Evolutionary conservation across 2,888 invertebrate genomes (phyloP).

Genomic region (Patella depressa): DNA sequence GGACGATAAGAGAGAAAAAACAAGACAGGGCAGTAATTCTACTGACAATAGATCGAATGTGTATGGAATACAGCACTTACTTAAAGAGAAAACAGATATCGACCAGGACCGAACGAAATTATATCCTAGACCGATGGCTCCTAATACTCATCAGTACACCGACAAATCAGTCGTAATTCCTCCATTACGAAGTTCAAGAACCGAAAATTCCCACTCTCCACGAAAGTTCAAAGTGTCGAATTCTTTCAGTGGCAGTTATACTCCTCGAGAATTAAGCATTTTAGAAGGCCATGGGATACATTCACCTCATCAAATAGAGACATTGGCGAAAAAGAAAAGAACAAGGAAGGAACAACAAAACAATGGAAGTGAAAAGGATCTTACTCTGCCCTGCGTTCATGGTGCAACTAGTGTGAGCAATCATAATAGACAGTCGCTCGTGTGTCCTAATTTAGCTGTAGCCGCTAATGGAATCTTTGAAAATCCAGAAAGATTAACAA

Average conservation of each 20-base stretch:
- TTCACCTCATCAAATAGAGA: too few species aligned
- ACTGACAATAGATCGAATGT: background rate
- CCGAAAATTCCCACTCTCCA: background rate
- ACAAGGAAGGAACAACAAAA: too few species aligned
- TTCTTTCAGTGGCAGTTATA: background rate
- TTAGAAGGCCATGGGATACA: background rate
- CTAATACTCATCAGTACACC: background rate
- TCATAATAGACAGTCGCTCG: background rate
- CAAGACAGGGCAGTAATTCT: background rate
- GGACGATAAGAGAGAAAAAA: constrained; percentile 1
- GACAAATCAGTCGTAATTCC: background rate
- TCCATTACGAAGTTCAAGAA: background rate
- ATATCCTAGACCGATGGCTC: too few species aligned
- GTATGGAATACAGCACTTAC: background rate
- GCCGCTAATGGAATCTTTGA: background rate
- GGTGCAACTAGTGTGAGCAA: too few species aligned
- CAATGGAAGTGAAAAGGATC: too few species aligned
- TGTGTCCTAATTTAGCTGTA: background rate
- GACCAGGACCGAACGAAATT: background rate
- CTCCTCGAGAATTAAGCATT: background rate
- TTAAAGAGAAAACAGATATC: background rate
- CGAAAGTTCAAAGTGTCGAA: background rate
- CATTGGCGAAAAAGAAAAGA: too few species aligned
- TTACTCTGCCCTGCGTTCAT: too few species aligned
- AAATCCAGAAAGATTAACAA: background rate